Conservation (phyloP, 2,888 invertebrate species). For the Nemoura dubitans region DNA sequence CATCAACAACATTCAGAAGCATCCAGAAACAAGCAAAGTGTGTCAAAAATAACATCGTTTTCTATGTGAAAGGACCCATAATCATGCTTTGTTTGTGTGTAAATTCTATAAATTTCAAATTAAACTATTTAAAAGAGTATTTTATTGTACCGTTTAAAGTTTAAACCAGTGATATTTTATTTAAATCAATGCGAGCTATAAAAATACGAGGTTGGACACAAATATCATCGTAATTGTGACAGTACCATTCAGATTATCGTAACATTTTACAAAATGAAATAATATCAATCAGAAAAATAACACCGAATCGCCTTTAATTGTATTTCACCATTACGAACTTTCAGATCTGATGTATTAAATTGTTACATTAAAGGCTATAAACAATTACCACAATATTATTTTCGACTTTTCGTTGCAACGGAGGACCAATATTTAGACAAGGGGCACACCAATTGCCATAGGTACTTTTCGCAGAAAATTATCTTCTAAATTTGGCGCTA, state of each 20-base stretch:
- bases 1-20: background rate
- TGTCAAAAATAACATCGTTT: constrained; percentile 16
- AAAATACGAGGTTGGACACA: background rate
- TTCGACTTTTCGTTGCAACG: background rate
- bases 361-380: constrained; percentile 5
- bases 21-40: constrained; percentile 22
- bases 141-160: background rate
- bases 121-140: background rate
- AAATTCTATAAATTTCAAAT: constrained; percentile 7
- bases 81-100: background rate
- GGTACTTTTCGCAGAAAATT: too few species aligned
- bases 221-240: constrained; percentile 1
- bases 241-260: background rate
- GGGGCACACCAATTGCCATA: too few species aligned
- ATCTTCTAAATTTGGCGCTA: too few species aligned
- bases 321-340: background rate
- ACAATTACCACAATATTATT: background rate
- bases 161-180: background rate
- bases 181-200: background rate
- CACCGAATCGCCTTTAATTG: background rate
- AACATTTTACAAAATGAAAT: background rate
- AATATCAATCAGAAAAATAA: background rate
- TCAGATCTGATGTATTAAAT: background rate
- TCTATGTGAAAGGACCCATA: constrained; percentile 19
- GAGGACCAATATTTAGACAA: too few species aligned